phyloP scores from a whole-genome alignment of 2,888 invertebrate species.

The Sisyra nigra region DNA sequence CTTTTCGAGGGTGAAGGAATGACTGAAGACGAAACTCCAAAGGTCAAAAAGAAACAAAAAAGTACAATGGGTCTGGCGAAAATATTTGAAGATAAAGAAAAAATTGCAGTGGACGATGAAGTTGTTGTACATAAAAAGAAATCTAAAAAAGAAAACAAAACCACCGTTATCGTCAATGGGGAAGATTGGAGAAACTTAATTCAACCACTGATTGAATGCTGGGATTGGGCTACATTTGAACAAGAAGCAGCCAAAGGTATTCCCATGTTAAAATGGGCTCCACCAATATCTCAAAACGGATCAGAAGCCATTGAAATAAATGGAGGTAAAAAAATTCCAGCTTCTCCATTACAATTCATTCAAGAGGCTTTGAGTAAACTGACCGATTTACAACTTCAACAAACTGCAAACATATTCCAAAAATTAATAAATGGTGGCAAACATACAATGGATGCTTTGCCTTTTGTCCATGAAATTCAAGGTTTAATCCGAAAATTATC shows the following conservation, averaged over 20 bases:
- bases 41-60: constrained; percentile 30
- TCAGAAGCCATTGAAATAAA: constrained; percentile 20
- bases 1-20: constrained; percentile 58
- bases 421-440: constrained; percentile 34
- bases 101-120: constrained; percentile 34
- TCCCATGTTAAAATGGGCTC: constrained; percentile 14
- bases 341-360: constrained; percentile 15
- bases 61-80: constrained; percentile 47
- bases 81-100: constrained; percentile 65
- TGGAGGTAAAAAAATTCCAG: constrained; percentile 12
- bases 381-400: constrained; percentile 36
- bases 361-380: constrained; percentile 31
- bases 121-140: constrained; percentile 25
- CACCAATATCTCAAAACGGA: constrained; percentile 16
- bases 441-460: constrained; percentile 38
- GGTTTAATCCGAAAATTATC: constrained; percentile 43
- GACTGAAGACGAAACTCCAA: constrained; percentile 39
- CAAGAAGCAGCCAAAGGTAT: constrained; percentile 36
- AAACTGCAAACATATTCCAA: constrained; percentile 41
- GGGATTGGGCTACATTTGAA: constrained; percentile 49
- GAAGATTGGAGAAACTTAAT: constrained; percentile 40
- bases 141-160: constrained; percentile 25
- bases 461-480: constrained; percentile 44
- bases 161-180: constrained; percentile 29
- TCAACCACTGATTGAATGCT: constrained; percentile 42